Conservation (phyloP, 1,140 invertebrate species). For the Ceratina australensis region DNA sequence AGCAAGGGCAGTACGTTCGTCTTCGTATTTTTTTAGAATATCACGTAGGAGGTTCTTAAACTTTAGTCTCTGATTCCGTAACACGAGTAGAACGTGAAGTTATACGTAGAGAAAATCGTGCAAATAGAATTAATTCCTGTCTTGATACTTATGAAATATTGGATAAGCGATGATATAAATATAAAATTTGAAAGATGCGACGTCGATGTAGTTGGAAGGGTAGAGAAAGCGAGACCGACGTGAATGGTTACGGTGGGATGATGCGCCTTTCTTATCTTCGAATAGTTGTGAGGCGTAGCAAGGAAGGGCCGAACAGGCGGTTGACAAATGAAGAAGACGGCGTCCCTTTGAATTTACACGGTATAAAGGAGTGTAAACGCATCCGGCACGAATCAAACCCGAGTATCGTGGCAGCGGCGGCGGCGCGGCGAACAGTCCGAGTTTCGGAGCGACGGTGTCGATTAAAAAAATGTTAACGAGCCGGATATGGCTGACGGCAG, state of each 20-base stretch:
- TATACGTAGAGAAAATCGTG: too few species aligned
- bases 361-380: constrained; percentile 39
- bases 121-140: too few species aligned
- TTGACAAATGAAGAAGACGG: constrained; percentile 64
- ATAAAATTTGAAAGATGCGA: too few species aligned
- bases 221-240: constrained; percentile 8
- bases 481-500: constrained; percentile 56
- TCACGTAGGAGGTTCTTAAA: too few species aligned
- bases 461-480: constrained; percentile 63
- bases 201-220: too few species aligned
- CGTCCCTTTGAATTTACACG: constrained; percentile 51
- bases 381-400: constrained; percentile 40
- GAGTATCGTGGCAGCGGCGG: constrained; percentile 31
- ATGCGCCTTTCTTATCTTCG: constrained; percentile 49
- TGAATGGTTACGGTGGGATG: background rate
- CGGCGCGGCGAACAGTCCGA: too few species aligned
- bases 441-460: constrained; percentile 31
- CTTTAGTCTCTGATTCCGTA: too few species aligned
- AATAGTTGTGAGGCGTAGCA: constrained; percentile 46
- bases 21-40: too few species aligned
- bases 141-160: too few species aligned
- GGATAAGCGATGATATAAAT: too few species aligned
- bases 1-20: too few species aligned
- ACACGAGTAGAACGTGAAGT: too few species aligned
- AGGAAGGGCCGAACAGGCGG: constrained; percentile 44